Conservation (phyloP, 2,797 vertebrate genomes). For the Alauda arvensis region DNA sequence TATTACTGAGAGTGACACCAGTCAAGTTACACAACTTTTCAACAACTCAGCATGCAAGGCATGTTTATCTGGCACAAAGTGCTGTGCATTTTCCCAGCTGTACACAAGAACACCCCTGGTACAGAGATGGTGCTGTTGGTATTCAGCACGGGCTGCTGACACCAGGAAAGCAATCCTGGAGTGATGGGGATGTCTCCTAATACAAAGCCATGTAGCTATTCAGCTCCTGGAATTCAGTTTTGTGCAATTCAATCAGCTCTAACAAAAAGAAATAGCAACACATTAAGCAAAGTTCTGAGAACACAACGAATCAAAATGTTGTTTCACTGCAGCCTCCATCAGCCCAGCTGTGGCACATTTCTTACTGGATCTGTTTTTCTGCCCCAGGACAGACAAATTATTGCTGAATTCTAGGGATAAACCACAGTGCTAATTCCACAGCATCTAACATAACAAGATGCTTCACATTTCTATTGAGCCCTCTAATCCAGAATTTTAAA, state of each 20-base stretch:
- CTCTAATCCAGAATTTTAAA: neutral
- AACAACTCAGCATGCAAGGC: neutral
- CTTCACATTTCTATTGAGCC: neutral
- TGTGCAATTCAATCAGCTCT: conserved; percentile 3
- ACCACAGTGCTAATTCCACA: neutral
- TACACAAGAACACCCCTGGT: neutral
- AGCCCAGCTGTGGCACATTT: neutral
- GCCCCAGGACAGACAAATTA: neutral
- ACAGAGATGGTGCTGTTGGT: neutral
- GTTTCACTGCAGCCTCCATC: neutral
- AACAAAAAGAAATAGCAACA: conserved; percentile 19
- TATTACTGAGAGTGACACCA: neutral
- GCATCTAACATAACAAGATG: neutral
- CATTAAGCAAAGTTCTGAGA: conserved; percentile 27
- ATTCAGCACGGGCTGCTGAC: neutral
- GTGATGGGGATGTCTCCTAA: conserved; percentile 13
- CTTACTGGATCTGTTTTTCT: neutral
- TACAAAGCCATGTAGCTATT: neutral
- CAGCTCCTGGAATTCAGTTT: conserved; percentile 27
- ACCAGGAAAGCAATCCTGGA: conserved; percentile 3
- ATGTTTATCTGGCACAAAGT: neutral
- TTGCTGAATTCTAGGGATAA: neutral
- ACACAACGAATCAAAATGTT: conserved; percentile 16
- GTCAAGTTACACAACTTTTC: neutral
- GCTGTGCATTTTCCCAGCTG: neutral